phyloP scores from a whole-genome alignment of 2,888 invertebrate genomes.

The Pherbina coryleti region DNA sequence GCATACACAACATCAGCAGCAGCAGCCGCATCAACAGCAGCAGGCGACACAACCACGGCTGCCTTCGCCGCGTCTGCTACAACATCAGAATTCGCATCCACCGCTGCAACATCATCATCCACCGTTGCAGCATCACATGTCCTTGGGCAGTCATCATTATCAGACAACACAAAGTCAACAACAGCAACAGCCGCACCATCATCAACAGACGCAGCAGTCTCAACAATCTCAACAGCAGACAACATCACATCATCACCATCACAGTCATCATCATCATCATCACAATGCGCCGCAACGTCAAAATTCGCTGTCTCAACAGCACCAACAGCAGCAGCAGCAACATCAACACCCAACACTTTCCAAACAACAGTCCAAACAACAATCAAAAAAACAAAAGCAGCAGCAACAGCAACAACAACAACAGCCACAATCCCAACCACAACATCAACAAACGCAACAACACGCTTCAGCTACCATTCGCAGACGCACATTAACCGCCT shows the following conservation, averaged over 20 bases:
- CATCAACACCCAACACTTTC: slow-evolving; percentile 43
- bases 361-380: slow-evolving; percentile 41
- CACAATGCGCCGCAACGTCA: slow-evolving; percentile 37
- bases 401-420: slow-evolving; percentile 39
- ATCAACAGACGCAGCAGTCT: slow-evolving; percentile 39
- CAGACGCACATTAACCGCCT: slow-evolving; percentile 17
- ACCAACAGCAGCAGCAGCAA: slow-evolving; percentile 36
- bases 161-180: slow-evolving; percentile 47
- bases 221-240: slow-evolving; percentile 38
- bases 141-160: slow-evolving; percentile 68
- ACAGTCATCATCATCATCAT: slow-evolving; percentile 54
- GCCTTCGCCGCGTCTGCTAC: slow-evolving; percentile 50
- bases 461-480: slow-evolving; percentile 34
- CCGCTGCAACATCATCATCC: slow-evolving; percentile 57
- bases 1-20: slow-evolving; percentile 53
- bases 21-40: slow-evolving; percentile 48
- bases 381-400: slow-evolving; percentile 42
- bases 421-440: slow-evolving; percentile 53
- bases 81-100: slow-evolving; percentile 56
- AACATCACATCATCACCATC: slow-evolving; percentile 54
- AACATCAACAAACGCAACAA: slow-evolving; percentile 47
- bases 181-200: slow-evolving; percentile 44
- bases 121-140: slow-evolving; percentile 64
- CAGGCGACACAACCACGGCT: slow-evolving; percentile 45
- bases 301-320: slow-evolving; percentile 36